Base-by-base conservation (phyloP, 2,888 invertebrate genomes). In the Agrotis ipsilon region DNA sequence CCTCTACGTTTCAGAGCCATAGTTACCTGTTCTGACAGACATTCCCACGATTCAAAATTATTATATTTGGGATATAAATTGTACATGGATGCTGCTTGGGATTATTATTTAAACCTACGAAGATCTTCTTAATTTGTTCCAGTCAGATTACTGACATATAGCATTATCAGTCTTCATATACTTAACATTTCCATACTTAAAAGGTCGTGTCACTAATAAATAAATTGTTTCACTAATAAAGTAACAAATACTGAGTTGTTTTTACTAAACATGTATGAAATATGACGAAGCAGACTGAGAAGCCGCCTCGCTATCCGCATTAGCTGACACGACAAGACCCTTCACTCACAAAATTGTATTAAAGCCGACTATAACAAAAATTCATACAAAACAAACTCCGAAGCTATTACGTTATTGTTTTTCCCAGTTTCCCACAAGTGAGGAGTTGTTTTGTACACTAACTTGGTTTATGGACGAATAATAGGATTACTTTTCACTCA, bases 381-480 rank as follows among this genome's bases (percentile, higher is more conserved):
- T 73, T 75, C 73, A 45, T 63, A 59, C 68, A 74, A 82, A 86
- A 82, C 80, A 81, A 86, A 80, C 79, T 75, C 62, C 62, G 68
- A 70, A 68, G 75, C 80, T 83, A 88, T 88, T 86, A 88, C 72
- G 80, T 82, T 84, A 88, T 89, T 87, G 87, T 86, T 86, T 83
- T 78, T 74, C 75, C 70, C 64, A 72, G 69, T 80, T 76, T 46
- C 67, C 71, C 72, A 75, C 72, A 78, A 75, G 73, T 79, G 76
- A 65, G 59, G 69, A 77, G 72, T 78, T 80, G 79, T 77, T 75
- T 69, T 62, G 70, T 70, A 75, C 62, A 70, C 68, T 69, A 73
- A 80, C 77, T 79, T 82, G 71, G 75, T 78, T 86, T 80, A 76
- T 76, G 72, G 68, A 71, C 58, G 59, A 71, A 76, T 86, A 84